Base-by-base conservation (phyloP, 1,140 invertebrate genomes). In the Teleopsis dalmanni region DNA sequence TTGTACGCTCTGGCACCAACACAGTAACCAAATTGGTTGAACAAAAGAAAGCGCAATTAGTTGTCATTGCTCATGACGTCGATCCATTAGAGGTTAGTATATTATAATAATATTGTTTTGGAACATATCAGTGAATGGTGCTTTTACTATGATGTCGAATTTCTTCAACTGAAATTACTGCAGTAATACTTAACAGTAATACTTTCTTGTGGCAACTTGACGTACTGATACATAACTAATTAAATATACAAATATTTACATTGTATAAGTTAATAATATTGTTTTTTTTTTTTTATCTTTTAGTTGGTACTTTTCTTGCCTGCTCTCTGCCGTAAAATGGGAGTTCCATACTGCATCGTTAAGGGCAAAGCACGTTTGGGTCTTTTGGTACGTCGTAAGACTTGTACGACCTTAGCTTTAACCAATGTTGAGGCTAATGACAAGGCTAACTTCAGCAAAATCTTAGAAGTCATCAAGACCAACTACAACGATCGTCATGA, bases 401-500 rank as follows among this genome's bases (percentile, higher is more conserved):
- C 91, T 19, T 91, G 88, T 73, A 81, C 89, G n/a, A 75, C 82
- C 53, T 68, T 97, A 60, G 90, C 90, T 48, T 73, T 98, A 16
- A 90, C 87, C 56, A 81, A 89, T 72, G 88, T 87, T 55, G 87
- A 91, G 56, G 81, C 84, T 52, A 82, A 81, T 53, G 94, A 98
- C 70, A 81, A 85, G 55, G 82, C 84, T 19, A 76, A 83, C 51
- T 83, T 99, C 58, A 81, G 82, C 42, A 99, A 98, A 75, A 72
- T 98, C 18, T 78, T 95, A 29, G 95, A 99, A 71, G 84, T 88
- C n/a, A 87, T 98, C 57, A 95, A 88, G 73, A 96, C 91, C 9
- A 98, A 99, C 81, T 99, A 95, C 79, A 99, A 99, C 73, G 95
- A 99, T 60, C 83, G 96, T 55, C 86, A 82, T 62, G 96, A 99